Evolutionary conservation across 53 echinoderm and acorn worm species (phyloP).

Genomic region (Echinometra lucunter): DNA sequence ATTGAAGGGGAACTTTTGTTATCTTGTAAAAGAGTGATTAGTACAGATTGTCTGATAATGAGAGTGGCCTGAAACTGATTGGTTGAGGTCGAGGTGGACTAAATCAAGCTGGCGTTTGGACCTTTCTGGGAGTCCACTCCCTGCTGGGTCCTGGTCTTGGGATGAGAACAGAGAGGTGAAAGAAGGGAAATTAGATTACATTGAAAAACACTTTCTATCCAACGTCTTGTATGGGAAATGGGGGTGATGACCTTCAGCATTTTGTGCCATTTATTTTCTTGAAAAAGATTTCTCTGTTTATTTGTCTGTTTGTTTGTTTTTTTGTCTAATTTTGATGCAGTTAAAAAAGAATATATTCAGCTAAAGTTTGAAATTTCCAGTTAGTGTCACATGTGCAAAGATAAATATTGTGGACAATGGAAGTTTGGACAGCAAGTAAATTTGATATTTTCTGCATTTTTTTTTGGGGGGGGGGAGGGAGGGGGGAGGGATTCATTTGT

Average conservation of each 20-base stretch:
- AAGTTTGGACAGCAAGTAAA: not conserved
- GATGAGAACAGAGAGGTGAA: conserved; percentile 27
- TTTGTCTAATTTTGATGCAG: too few relatives aligned
- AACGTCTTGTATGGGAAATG: not conserved
- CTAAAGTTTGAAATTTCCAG: not conserved
- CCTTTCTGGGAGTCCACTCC: conserved; percentile 51
- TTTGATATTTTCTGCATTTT: not conserved
- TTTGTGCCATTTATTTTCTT: not conserved
- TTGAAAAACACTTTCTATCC: not conserved
- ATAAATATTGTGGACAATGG: not conserved
- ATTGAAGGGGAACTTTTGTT: not conserved
- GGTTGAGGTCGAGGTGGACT: not conserved
- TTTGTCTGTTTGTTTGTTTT: not conserved
- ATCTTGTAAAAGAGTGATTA: conserved; percentile 13
- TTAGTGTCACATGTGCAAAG: not conserved
- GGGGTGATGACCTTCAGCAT: conserved; percentile 19
- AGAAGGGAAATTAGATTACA: conserved; percentile 22
- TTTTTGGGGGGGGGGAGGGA: too few relatives aligned
- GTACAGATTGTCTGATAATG: conserved; percentile 12
- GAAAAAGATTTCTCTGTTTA: not conserved
- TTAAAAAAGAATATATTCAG: too few relatives aligned
- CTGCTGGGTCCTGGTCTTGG: conserved; percentile 2
- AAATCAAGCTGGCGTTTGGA: conserved; percentile 53
- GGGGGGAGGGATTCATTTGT: too few relatives aligned
- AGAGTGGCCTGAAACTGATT: conserved; percentile 43